Percentiles rank a stretch among this genome's conserved stretches.
These are phyloP conservation scores for Turritopsis dohrnii DNA, from an alignment of 30 jellyfish, hydroid and myxozoan genomes.

Conservation along the genomic window DNA sequence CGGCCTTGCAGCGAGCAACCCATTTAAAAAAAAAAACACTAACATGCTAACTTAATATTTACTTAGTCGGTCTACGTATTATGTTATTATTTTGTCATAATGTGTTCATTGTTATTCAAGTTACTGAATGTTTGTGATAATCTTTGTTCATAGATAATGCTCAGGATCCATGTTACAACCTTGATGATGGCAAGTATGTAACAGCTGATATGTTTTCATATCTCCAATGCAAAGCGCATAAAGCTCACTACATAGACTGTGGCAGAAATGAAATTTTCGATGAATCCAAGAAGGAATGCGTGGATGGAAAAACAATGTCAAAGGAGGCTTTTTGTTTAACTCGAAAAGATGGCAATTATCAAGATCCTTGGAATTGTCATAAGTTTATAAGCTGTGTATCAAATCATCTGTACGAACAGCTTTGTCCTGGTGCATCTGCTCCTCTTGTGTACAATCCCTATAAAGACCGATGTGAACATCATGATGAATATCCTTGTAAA, in stretches of 20 bases:
- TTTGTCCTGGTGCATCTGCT: constrained; percentile 5
- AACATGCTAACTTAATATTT: too few species aligned
- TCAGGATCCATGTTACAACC: background rate
- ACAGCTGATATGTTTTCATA: constrained; percentile 48
- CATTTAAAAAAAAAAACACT: too few species aligned
- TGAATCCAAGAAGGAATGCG: constrained; percentile 10
- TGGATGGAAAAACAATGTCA: constrained; percentile 5
- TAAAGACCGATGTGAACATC: constrained; percentile 15
- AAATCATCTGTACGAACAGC: background rate
- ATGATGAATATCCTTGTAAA: background rate
- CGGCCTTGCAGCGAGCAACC: too few species aligned
- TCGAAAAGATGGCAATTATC: constrained; percentile 55
- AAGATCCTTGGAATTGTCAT: constrained; percentile 87
- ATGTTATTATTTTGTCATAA: too few species aligned
- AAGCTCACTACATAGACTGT: constrained; percentile 4
- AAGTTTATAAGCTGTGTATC: constrained; percentile 51
- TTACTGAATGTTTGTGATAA: too few species aligned
- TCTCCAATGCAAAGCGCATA: constrained; percentile 36
- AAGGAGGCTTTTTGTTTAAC: constrained; percentile 48
- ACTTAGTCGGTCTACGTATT: too few species aligned
- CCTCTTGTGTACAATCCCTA: constrained; percentile 9
- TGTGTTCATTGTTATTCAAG: too few species aligned
- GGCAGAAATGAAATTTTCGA: constrained; percentile 8
- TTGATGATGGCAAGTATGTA: constrained; percentile 39
- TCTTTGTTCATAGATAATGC: background rate